phyloP scores from a whole-genome alignment of 2,888 invertebrate genomes.

The Neoitamus cyanurus region DNA sequence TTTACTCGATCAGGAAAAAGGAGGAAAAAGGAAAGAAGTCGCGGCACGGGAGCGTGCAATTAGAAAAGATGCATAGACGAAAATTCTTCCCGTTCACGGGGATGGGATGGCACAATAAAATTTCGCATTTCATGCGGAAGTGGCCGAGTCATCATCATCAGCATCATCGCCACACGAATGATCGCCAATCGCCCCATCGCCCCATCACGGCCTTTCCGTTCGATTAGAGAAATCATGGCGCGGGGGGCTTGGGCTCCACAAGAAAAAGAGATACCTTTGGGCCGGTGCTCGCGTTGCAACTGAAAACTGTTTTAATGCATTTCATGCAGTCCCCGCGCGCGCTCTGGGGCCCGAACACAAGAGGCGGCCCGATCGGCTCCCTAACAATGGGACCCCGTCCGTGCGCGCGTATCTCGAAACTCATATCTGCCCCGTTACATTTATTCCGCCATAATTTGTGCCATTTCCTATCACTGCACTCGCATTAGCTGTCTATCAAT shows the following conservation, averaged over 20 bases:
- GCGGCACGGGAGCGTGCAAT: too few relatives aligned
- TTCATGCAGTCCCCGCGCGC: background rate
- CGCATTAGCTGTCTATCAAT: conserved; percentile 44
- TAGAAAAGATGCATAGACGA: too few relatives aligned
- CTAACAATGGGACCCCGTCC: background rate
- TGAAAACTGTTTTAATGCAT: background rate
- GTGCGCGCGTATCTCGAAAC: background rate
- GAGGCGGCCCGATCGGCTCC: background rate
- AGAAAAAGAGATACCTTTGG: too few relatives aligned
- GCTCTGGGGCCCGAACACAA: background rate
- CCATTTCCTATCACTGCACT: conserved; percentile 32
- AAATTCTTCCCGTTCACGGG: too few relatives aligned
- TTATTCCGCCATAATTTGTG: conserved; percentile 41
- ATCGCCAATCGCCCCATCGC: background rate
- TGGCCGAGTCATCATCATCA: background rate
- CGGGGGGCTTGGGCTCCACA: too few relatives aligned
- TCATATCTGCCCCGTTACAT: conserved; percentile 20
- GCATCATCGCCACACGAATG: background rate
- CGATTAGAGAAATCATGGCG: background rate
- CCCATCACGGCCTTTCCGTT: background rate
- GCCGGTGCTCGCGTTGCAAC: too few relatives aligned
- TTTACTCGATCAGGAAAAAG: too few relatives aligned
- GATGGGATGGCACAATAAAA: too few relatives aligned
- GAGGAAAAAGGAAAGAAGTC: too few relatives aligned
- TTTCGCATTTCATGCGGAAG: background rate